Base-by-base conservation (phyloP, 1,140 invertebrate genomes). In the Apolygus lucorum region DNA sequence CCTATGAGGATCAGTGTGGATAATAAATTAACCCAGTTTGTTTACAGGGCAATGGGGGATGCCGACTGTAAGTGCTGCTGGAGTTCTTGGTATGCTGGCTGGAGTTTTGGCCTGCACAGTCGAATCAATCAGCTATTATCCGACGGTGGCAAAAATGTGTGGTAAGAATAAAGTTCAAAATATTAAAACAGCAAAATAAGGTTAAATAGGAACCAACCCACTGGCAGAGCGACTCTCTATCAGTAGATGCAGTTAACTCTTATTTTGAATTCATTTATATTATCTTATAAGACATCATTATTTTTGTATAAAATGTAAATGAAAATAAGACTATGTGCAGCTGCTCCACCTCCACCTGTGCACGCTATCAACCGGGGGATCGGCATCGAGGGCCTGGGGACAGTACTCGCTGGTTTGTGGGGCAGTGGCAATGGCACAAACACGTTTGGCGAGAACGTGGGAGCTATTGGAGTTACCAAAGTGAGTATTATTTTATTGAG, bases 101-200 rank as follows among this genome's bases (percentile, higher is more conserved):
- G 92, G 90, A 0, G 89, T 93, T 2, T 76, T 95, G 4, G 89
- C 91, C 0, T 92, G 91, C 63, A 88, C 90, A 0, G 87, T 94
- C 4, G 92, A 95, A 78, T 92, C 90, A 0, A 86, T 95, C 67
- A 92, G 92, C 74, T 93, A 95, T 78, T 95, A 95, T 79, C 91
- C 90, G 52, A 92, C 92, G 1, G 90, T 90, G 1, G 90, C 92
- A 0, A 84, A 87, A 77, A 88, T 93, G 84, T 88, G 89, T 68
- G 86, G 87, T 88, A 77, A 77, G 81, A 11, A 49, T 49, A 17
- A 49, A 49, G 8, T 11, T 11, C 34, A 17, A 49, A 49, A 49
- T 49, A 49, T 71, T 59, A 27, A 67, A 25, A 42, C 42, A 42
- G 34, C 34, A 49, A 34, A 42, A 29, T 11, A n/a, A 2, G 11